A percentile compares a stretch with the other conserved stretches of the same genome.
Conservation (phyloP, 2,113 vertebrate species). For the Lanius ludovicianus region DNA sequence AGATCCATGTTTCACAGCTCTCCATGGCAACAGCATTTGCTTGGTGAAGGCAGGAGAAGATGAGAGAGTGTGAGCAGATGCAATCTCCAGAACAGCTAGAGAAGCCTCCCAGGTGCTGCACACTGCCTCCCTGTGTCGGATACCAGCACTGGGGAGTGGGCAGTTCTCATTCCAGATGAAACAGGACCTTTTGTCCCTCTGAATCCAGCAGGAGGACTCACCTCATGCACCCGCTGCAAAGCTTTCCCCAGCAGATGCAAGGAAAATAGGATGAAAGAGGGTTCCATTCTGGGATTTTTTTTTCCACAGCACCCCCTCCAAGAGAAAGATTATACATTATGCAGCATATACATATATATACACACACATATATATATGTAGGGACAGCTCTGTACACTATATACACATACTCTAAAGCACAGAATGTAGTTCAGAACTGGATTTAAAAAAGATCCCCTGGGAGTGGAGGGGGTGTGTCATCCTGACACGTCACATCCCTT, state of each 20-base stretch:
- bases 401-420: constrained; percentile 39
- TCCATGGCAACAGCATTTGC: not conserved
- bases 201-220: not conserved
- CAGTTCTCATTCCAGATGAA: not conserved
- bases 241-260: not conserved
- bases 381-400: not conserved
- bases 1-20: not conserved
- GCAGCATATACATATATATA: not conserved
- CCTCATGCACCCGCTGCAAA: not conserved
- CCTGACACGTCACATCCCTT: not conserved
- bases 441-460: not conserved
- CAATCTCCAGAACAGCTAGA: not conserved
- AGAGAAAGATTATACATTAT: not conserved
- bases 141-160: not conserved
- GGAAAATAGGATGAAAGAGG: not conserved
- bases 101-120: not conserved
- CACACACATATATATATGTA: not conserved
- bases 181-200: not conserved
- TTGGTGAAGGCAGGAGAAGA: not conserved
- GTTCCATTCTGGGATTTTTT: not conserved
- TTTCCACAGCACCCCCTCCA: not conserved
- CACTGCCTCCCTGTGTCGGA: not conserved
- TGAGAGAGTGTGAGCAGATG: not conserved
- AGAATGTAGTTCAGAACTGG: constrained; percentile 7
- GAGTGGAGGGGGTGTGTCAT: not conserved